These are phyloP conservation scores for Bilobella aurantiaca DNA, from an alignment of 1,140 invertebrate genomes.

Conservation along the genomic window DNA sequence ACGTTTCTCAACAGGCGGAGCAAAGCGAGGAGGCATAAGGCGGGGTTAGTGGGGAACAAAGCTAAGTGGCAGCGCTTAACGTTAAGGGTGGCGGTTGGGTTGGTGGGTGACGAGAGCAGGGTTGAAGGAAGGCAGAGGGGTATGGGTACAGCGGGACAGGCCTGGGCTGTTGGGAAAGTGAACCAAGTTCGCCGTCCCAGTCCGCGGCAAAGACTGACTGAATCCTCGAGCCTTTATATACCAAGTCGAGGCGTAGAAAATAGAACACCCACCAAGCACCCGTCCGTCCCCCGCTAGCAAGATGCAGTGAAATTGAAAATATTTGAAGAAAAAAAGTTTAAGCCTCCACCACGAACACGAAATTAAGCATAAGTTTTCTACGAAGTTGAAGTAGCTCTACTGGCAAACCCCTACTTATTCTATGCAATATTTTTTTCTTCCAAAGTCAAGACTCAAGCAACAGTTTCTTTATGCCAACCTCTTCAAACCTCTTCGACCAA, in stretches of 20 bases:
- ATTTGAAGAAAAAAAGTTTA: no score
- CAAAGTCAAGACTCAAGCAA: no score
- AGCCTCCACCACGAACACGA: no score
- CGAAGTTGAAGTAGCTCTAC: no score
- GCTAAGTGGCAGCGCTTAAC: no score
- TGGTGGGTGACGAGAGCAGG: not conserved
- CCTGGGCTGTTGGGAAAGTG: conserved; percentile 27
- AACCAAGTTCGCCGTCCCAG: conserved; percentile 26
- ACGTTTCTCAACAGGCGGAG: not conserved
- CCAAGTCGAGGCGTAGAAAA: conserved; percentile 12
- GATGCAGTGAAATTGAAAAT: no score
- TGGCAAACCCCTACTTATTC: no score
- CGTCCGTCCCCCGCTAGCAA: not conserved
- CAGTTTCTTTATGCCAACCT: no score
- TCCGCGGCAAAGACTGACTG: conserved; percentile 34
- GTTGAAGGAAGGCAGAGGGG: not conserved
- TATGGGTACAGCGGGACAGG: not conserved
- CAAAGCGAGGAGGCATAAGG: not conserved
- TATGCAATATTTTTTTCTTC: no score
- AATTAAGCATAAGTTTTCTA: no score
- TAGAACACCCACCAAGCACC: not conserved
- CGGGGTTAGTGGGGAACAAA: not conserved
- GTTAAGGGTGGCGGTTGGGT: no score
- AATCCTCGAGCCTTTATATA: conserved; percentile 34
- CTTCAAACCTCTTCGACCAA: no score